Conservation (phyloP, 1,140 invertebrate genomes). For the Nilaparvata lugens region DNA sequence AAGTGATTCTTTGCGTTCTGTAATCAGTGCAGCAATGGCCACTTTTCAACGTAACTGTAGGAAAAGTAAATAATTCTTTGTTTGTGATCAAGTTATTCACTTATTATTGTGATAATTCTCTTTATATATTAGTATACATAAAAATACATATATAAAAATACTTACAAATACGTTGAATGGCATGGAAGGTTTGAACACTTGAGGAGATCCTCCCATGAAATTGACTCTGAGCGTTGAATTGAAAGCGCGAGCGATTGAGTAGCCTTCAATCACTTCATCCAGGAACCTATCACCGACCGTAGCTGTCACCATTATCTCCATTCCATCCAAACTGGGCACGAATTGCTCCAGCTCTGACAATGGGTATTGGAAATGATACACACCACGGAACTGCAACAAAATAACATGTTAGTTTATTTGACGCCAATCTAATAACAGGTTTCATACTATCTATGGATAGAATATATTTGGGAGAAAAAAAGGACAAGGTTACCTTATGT, state of each 20-base stretch:
- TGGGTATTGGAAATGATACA: slow-evolving; percentile 74
- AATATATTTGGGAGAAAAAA: too few relatives aligned
- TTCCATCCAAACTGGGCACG: slow-evolving; percentile 56
- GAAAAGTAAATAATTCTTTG: too few relatives aligned
- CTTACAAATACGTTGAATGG: slow-evolving; percentile 69
- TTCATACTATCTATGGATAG: too few relatives aligned
- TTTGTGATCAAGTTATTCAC: too few relatives aligned
- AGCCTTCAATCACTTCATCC: slow-evolving; percentile 77
- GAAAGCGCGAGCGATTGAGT: slow-evolving; percentile 75
- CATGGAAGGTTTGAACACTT: slow-evolving; percentile 91
- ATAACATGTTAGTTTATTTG: not conserved
- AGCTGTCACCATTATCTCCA: slow-evolving; percentile 79
- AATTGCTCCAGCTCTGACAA: slow-evolving; percentile 64
- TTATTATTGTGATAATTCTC: too few relatives aligned
- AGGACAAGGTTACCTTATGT: too few relatives aligned
- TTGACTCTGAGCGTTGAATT: slow-evolving; percentile 71
- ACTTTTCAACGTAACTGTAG: too few relatives aligned
- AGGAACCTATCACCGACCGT: slow-evolving; percentile 84
- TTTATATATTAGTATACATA: too few relatives aligned
- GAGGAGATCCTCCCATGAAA: slow-evolving; percentile 80
- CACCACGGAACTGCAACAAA: slow-evolving; percentile 67
- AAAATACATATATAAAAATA: slow-evolving; percentile 28
- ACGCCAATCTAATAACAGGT: too few relatives aligned
- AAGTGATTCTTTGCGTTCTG: too few relatives aligned
- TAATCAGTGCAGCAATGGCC: too few relatives aligned